Conservation (phyloP, 2,888 invertebrate genomes). For the Hirudinaria manillensis region DNA sequence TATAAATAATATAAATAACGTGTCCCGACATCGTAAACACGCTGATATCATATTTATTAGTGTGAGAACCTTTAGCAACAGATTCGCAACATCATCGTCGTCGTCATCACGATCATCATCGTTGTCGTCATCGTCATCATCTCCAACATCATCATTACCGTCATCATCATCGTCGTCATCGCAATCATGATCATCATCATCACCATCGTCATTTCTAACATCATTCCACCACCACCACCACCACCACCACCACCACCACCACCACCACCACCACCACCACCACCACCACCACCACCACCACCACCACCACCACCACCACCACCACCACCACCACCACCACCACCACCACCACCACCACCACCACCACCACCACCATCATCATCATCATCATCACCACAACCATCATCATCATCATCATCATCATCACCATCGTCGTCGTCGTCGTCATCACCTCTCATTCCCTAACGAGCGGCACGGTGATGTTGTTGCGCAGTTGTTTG, state of each 20-base stretch:
- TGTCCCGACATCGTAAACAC: no score
- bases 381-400: constrained; percentile 14
- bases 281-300: no score
- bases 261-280: constrained; percentile 15
- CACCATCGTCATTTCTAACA: background rate
- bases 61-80: no score
- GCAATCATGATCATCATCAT: background rate
- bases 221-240: no score
- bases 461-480: background rate
- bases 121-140: constrained; percentile 7
- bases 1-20: no score
- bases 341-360: background rate
- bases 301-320: constrained; percentile 17
- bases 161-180: background rate
- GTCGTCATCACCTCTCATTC: background rate
- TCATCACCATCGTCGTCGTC: constrained; percentile 19
- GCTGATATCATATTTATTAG: no score
- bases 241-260: constrained; percentile 20
- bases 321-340: constrained; percentile 10
- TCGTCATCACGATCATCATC: constrained; percentile 4
- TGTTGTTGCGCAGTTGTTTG: no score
- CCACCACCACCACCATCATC: background rate
- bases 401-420: constrained; percentile 20
- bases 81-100: background rate
- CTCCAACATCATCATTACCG: background rate